Evolutionary conservation across 2,888 invertebrate species (phyloP), one percentile per base, ranked within the genome.

Genomic region (Dasysyrphus tricinctus): DNA sequence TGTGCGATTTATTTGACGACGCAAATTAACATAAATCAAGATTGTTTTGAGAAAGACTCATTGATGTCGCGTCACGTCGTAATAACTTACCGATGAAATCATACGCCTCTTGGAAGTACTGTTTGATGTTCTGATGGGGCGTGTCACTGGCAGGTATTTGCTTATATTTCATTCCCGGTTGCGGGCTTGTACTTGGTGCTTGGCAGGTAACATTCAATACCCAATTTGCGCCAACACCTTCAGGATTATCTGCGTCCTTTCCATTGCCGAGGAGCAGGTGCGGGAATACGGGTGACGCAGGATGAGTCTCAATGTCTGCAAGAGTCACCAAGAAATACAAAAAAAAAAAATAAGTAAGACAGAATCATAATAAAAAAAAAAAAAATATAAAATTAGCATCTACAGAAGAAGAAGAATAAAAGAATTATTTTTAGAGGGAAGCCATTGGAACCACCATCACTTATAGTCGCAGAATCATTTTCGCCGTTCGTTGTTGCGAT

Each of bases 31-130:
- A 85, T 72, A 73, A 82, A 67, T 75, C 63, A 42, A 77, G 32
- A 57, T 65, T 39, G 19, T 34, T 47, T 47, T 34, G 19, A 69
- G 19, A 67, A 49, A 59, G 14, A 74, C 70, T 75, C 24, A 75
- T 78, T 29, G 29, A 39, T 12, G 57, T 14, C n/a, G 11, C n/a
- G 11, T 59, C 9, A 9, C 5, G 16, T 63, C 29, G 12, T 49
- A 34, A 51, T 74, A 85, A 91, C 95, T 95, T 93, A 97, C 97
- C 97, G 90, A 97, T 97, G 92, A 97, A 97, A 90, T 96, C 95
- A 92, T 95, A 96, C 89, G 97, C 96, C 92, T 97, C 96, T 91
- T 96, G 96, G 93, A 97, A 97, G 94, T 97, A 97, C 94, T 97
- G 97, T 90, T 96, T 96, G 84, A 97, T 95, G 93, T 97, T 97